phyloP scores from a whole-genome alignment of 2,113 vertebrate genomes.

The zebrafish (Danio rerio) region DNA sequence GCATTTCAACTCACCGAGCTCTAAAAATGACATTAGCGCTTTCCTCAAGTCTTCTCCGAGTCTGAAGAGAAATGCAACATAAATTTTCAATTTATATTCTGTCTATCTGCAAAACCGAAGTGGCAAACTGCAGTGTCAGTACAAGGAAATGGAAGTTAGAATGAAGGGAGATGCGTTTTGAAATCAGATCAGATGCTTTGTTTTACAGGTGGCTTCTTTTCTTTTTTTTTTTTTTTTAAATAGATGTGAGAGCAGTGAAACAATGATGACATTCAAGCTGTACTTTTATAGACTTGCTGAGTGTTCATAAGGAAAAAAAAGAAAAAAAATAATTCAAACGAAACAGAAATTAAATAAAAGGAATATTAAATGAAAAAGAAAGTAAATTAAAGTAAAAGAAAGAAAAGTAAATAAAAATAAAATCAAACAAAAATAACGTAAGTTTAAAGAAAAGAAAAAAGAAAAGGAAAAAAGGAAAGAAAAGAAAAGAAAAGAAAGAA shows the following conservation, averaged over 20 bases:
- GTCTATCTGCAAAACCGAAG: conserved; percentile 68
- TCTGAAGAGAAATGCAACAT: conserved; percentile 68
- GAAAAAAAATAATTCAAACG: neutral
- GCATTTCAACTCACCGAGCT: conserved; percentile 48
- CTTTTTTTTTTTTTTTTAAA: neutral
- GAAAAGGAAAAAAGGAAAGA: too few species aligned
- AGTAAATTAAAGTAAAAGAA: too few species aligned
- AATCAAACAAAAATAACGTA: too few species aligned
- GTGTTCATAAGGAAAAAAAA: too few species aligned
- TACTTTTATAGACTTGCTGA: too few species aligned
- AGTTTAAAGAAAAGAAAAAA: too few species aligned
- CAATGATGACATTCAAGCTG: conserved; percentile 1
- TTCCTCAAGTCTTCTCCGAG: conserved; percentile 57
- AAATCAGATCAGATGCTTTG: neutral
- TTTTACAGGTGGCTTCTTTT: neutral
- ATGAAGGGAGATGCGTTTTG: neutral
- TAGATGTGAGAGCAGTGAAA: neutral
- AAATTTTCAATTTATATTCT: conserved; percentile 79
- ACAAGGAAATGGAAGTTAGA: conserved; percentile 17
- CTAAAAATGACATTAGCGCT: conserved; percentile 52
- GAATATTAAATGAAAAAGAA: too few species aligned
- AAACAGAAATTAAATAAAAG: too few species aligned
- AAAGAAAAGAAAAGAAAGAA: too few species aligned
- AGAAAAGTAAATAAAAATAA: too few species aligned
- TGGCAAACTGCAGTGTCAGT: conserved; percentile 35